These are phyloP conservation scores for Symphodus melops DNA, from an alignment of 2,113 vertebrate genomes.

Conservation along the genomic window DNA sequence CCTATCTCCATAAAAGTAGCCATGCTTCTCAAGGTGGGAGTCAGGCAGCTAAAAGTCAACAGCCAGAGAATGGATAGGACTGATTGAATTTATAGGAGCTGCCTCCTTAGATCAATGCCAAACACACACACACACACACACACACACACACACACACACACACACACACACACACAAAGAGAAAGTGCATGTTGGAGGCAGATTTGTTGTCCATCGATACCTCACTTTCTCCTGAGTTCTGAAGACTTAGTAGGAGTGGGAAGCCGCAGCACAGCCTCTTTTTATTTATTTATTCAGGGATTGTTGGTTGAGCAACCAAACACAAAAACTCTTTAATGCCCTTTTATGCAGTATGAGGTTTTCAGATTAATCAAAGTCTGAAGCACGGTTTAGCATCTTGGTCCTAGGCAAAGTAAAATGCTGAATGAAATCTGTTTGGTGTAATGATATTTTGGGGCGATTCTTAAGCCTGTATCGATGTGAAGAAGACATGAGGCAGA, in stretches of 20 bases:
- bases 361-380: background rate
- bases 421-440: background rate
- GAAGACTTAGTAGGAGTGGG: slow-evolving; percentile 45
- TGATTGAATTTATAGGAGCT: slow-evolving; percentile 72
- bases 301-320: slow-evolving; percentile 10
- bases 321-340: background rate
- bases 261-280: slow-evolving; percentile 12
- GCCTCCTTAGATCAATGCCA: slow-evolving; percentile 60
- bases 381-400: background rate
- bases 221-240: slow-evolving; percentile 46
- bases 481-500: no score
- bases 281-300: slow-evolving; percentile 23
- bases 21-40: slow-evolving; percentile 60
- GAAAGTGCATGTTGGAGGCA: slow-evolving; percentile 45
- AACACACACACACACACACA: slow-evolving; percentile 26
- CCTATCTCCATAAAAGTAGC: slow-evolving; percentile 68
- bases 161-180: slow-evolving; percentile 1
- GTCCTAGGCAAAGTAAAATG: background rate
- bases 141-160: slow-evolving; percentile 17
- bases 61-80: slow-evolving; percentile 63
- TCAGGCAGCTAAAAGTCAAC: slow-evolving; percentile 67
- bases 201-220: slow-evolving; percentile 53
- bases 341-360: background rate
- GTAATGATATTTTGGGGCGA: no score
- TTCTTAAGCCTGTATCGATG: no score